Evolutionary conservation across 2,113 vertebrate species (phyloP).

Genomic region (Otus sunia): DNA sequence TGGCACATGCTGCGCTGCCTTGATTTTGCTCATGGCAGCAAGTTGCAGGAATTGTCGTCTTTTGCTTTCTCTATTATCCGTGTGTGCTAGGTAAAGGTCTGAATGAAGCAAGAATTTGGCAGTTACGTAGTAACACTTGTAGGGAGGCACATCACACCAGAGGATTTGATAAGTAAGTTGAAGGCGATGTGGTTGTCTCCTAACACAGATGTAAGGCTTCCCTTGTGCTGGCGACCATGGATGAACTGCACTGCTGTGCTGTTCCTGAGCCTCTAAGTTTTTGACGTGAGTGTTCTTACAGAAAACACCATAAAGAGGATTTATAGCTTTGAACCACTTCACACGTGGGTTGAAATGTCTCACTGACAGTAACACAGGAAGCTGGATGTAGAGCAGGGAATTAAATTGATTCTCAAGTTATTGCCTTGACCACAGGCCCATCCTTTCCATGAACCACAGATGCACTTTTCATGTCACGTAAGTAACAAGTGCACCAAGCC

Average conservation of each 20-base stretch:
- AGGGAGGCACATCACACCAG: background rate
- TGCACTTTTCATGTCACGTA: fast-evolving
- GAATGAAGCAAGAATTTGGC: background rate
- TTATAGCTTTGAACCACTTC: background rate
- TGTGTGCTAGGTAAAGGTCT: background rate
- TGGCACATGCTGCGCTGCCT: background rate
- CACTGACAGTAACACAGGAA: background rate
- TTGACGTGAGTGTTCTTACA: background rate
- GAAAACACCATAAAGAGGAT: background rate
- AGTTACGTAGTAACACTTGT: background rate
- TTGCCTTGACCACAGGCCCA: background rate
- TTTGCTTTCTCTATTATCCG: background rate
- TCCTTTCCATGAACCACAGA: background rate
- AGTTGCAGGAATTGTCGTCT: background rate
- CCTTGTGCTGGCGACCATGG: fast-evolving
- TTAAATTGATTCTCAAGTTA: background rate
- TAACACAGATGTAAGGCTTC: background rate
- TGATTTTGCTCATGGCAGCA: fast-evolving
- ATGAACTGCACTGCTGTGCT: background rate
- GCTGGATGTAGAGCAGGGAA: background rate
- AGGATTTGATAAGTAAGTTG: background rate
- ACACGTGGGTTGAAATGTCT: fast-evolving
- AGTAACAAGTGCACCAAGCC: background rate
- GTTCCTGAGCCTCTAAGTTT: background rate
- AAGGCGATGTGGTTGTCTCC: background rate